Base-by-base conservation (phyloP, 2,888 invertebrate species). In the Nipponacmea schrenckii region DNA sequence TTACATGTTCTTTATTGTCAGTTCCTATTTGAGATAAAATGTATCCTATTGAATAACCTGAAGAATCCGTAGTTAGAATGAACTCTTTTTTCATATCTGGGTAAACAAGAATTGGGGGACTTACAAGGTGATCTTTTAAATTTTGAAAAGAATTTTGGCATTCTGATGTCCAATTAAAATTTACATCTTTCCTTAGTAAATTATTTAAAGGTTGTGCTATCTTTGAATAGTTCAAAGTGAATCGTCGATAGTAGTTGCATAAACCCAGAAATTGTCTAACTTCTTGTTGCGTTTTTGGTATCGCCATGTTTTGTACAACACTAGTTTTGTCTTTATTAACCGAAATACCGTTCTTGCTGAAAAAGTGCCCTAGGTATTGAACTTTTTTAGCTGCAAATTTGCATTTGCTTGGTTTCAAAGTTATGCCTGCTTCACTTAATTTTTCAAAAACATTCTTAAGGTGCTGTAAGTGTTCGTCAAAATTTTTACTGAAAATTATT, bases 271-370 rank as follows among this genome's bases (percentile, higher is more conserved):
- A 46, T 46, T 46, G 48, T 46, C 3, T 46, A 46, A 46, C 17
- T 3, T 46, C 48, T 15, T 46, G 48, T 1, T 46, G 48, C 17
- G 24, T 20, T 63, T 56, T 74, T 0, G 78, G 77, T 12, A 64
- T 72, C n/a, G 76, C 77, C 48, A 76, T 76, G 20, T 67, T 72
- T 56, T 68, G 44, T 1, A 77, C 75, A 17, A 73, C 76, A 14
- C 70, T 72, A 20, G 69, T 74, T 70, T 80, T 77, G 3, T 39
- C 15, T 8, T 67, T 27, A 64, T 72, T 50, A 26, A 65, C 65
- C 10, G 64, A 50, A 64, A 72, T 69, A 17, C 72, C 62, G 20
- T 68, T n/a, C n/a, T n/a, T n/a, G n/a, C n/a, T n/a, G n/a, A n/a
- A n/a, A n/a, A n/a, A n/a, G n/a, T n/a, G n/a, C n/a, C n/a, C n/a